These are phyloP conservation scores for Oreochromis mossambicus DNA, from an alignment of 2,797 vertebrate species.

Conservation along the genomic window DNA sequence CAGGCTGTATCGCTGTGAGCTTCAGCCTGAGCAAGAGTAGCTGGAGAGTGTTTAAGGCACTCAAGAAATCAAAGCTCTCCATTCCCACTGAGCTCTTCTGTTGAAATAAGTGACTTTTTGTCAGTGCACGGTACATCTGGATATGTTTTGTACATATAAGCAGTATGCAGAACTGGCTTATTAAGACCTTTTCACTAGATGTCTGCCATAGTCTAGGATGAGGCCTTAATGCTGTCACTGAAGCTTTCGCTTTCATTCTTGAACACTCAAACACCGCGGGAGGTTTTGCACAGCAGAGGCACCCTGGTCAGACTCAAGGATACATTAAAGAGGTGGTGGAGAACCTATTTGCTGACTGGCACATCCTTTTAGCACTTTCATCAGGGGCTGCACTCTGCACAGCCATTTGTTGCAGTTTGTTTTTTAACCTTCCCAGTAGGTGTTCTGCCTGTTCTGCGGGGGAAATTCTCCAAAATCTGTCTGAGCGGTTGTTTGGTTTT, in stretches of 20 bases:
- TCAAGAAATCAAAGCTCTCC: constrained; percentile 39
- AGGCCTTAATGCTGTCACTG: constrained; percentile 7
- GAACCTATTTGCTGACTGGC: constrained; percentile 58
- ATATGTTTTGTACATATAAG: background rate
- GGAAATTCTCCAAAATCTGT: constrained; percentile 8
- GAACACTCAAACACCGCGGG: constrained; percentile 10
- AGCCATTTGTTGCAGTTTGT: constrained; percentile 51
- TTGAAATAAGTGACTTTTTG: background rate
- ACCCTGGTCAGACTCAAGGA: constrained; percentile 45
- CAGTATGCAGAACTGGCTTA: background rate
- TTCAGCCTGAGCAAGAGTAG: constrained; percentile 31
- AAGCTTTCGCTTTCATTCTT: constrained; percentile 1
- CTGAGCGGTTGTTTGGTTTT: constrained; percentile 6
- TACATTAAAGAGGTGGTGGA: constrained; percentile 56
- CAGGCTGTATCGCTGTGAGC: constrained; percentile 52
- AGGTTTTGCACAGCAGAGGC: constrained; percentile 43
- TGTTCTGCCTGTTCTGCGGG: constrained; percentile 9
- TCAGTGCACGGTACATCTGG: background rate
- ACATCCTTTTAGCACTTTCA: constrained; percentile 60
- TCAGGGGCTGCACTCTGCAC: constrained; percentile 13
- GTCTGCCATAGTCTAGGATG: background rate
- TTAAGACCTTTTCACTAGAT: background rate
- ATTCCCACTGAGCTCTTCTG: background rate
- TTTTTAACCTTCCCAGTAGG: constrained; percentile 43
- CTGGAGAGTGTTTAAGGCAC: constrained; percentile 47